Percentiles rank a stretch among this genome's conserved stretches.
Conservation (phyloP, 2,797 vertebrate genomes). For the Scolopax rusticola region DNA sequence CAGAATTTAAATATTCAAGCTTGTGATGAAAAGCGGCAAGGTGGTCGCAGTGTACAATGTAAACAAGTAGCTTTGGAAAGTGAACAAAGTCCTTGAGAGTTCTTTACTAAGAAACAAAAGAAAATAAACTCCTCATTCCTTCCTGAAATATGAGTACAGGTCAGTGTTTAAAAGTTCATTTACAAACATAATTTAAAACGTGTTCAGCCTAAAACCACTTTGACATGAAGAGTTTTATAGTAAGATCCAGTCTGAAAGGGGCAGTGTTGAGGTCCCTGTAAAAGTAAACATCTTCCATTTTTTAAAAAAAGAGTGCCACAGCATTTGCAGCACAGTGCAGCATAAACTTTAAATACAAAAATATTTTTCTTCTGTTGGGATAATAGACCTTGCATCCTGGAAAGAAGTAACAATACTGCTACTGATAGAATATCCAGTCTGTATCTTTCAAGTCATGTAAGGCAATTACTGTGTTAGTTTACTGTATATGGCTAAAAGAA, state of each 20-base stretch:
- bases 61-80: constrained; percentile 99
- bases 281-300: constrained; percentile 88
- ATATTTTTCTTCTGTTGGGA: constrained; percentile 87
- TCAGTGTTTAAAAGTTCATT: constrained; percentile 80
- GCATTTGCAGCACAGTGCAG: constrained; percentile 88
- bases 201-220: constrained; percentile 85
- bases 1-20: constrained; percentile 99
- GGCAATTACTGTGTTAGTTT: constrained; percentile 94
- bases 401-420: constrained; percentile 89
- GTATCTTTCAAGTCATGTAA: constrained; percentile 93
- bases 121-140: constrained; percentile 75
- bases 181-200: constrained; percentile 85
- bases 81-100: constrained; percentile 89
- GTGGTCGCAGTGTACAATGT: constrained; percentile 91
- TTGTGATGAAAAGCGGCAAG: constrained; percentile 89
- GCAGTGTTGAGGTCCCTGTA: constrained; percentile 93
- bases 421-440: constrained; percentile 85
- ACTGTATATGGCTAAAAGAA: constrained; percentile 91
- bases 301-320: constrained; percentile 87
- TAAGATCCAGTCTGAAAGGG: constrained; percentile 93
- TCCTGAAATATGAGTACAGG: constrained; percentile 82
- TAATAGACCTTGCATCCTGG: constrained; percentile 86
- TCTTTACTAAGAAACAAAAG: constrained; percentile 80
- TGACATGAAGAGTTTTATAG: constrained; percentile 80
- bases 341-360: constrained; percentile 98